phyloP scores from a whole-genome alignment of 2,797 vertebrate species.

The Pteropus rufus region DNA sequence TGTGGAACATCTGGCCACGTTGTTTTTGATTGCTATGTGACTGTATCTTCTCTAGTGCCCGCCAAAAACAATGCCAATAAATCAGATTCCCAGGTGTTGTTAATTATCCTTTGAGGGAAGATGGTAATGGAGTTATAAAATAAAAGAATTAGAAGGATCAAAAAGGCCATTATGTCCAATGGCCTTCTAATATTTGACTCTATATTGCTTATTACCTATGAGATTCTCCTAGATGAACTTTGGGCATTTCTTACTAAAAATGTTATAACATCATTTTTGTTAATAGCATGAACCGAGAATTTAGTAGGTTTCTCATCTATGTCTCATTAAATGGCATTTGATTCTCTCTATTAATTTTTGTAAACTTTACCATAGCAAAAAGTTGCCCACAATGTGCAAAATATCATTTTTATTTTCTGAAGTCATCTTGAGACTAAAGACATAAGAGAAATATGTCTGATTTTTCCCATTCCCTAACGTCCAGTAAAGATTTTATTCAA shows the following conservation, averaged over 20 bases:
- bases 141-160: not conserved
- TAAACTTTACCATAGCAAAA: not conserved
- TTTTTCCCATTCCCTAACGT: not conserved
- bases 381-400: not conserved
- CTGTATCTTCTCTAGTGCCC: not conserved
- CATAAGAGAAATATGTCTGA: not conserved
- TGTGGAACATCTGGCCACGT: slow-evolving; percentile 4
- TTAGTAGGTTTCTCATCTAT: not conserved
- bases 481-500: not conserved
- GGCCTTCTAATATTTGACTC: not conserved
- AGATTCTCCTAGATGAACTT: slow-evolving; percentile 9
- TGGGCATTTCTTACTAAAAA: not conserved
- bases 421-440: not conserved
- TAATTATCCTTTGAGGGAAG: not conserved
- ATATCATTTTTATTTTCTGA: not conserved
- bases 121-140: not conserved
- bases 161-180: not conserved
- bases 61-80: not conserved
- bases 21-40: slow-evolving; percentile 26
- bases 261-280: not conserved
- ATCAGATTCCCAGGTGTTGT: not conserved
- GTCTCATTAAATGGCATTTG: not conserved
- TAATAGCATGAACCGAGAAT: not conserved
- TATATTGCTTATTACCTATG: not conserved
- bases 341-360: slow-evolving; percentile 2